Percentiles rank a stretch among this genome's conserved stretches.
Conservation (phyloP, 1,140 invertebrate genomes). For the Leucophenga varia region DNA sequence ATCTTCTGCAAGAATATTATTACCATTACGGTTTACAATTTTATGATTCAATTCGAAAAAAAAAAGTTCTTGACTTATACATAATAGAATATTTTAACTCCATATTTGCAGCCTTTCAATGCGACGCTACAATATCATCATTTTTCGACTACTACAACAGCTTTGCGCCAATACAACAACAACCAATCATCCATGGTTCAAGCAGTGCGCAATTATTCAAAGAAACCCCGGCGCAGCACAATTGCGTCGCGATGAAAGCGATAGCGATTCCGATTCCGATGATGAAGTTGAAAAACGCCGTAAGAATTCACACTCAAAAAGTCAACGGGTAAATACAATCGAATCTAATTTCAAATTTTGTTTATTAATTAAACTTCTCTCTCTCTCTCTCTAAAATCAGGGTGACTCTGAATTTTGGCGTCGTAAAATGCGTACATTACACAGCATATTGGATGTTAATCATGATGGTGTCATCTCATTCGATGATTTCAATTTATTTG, state of each 20-base stretch:
- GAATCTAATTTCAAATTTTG: neutral
- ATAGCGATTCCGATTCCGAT: constrained; percentile 64
- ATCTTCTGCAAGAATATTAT: too few species aligned
- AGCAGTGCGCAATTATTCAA: constrained; percentile 40
- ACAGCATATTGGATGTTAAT: constrained; percentile 78
- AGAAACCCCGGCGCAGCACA: constrained; percentile 32
- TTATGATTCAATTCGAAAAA: too few species aligned
- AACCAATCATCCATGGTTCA: constrained; percentile 3
- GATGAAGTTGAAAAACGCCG: constrained; percentile 59
- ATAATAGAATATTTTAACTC: neutral
- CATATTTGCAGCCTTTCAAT: neutral
- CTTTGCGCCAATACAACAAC: constrained; percentile 4
- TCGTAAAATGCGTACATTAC: constrained; percentile 82
- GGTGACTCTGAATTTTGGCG: constrained; percentile 84
- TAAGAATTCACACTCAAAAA: constrained; percentile 43
- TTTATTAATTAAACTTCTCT: neutral
- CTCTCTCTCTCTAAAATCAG: constrained; percentile 58
- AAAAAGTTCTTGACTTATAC: neutral
- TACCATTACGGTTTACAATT: too few species aligned
- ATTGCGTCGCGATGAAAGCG: constrained; percentile 56
- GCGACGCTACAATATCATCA: neutral
- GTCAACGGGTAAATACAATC: constrained; percentile 58
- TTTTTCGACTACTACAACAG: constrained; percentile 11
- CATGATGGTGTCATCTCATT: constrained; percentile 82
- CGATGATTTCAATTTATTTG: constrained; percentile 75